Evolutionary conservation across 35 echinoderm and acorn worm genomes (phyloP).

Genomic region (Apostichopus japonicus): DNA sequence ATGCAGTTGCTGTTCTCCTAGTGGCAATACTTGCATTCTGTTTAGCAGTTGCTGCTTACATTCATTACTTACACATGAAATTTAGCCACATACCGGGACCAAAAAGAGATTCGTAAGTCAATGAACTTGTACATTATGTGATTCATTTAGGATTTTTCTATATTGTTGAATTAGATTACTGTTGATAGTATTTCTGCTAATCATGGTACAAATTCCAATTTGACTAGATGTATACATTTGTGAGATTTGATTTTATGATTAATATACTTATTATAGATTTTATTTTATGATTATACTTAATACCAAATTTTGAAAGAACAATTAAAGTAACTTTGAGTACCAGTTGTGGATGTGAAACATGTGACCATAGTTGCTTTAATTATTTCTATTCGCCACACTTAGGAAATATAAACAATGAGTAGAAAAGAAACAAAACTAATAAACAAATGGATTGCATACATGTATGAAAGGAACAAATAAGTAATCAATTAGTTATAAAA

Average conservation of each 20-base stretch:
- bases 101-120: conserved; percentile 3
- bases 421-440: no score
- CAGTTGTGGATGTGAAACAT: no score
- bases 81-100: background rate
- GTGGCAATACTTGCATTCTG: background rate
- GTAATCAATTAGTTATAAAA: background rate
- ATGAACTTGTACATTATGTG: background rate
- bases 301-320: no score
- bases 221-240: background rate
- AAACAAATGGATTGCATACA: background rate
- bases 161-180: background rate
- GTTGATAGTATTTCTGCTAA: background rate
- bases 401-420: no score
- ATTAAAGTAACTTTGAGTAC: no score
- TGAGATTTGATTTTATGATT: no score
- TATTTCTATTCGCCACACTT: no score
- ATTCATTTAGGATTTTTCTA: background rate
- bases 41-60: background rate
- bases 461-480: background rate
- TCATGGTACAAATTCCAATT: background rate
- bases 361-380: no score
- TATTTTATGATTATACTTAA: no score
- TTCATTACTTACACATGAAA: background rate
- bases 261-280: no score
- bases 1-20: background rate